Percentiles rank a stretch among this genome's conserved stretches.
These are phyloP conservation scores for Macrotus californicus DNA, from an alignment of 2,113 vertebrate species.

Conservation along the genomic window DNA sequence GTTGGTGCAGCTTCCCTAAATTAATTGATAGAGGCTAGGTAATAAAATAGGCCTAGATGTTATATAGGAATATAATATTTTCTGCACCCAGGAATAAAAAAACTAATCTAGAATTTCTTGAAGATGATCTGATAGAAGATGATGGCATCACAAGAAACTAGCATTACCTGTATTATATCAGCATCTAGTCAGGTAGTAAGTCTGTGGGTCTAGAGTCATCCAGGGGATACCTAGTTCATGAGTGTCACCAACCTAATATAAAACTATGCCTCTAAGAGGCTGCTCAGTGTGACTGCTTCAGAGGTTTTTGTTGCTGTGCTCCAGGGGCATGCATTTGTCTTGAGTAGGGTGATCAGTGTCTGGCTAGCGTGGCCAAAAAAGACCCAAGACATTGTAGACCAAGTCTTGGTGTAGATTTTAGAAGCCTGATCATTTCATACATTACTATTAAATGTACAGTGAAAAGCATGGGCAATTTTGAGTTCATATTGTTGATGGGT, in stretches of 20 bases:
- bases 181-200: not conserved
- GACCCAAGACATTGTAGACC: not conserved
- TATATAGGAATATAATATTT: not conserved
- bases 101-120: not conserved
- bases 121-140: not conserved
- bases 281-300: not conserved
- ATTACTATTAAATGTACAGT: not conserved
- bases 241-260: not conserved
- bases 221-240: not conserved
- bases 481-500: not conserved
- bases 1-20: not conserved
- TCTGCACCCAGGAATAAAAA: not conserved
- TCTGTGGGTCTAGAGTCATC: not conserved
- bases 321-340: not conserved
- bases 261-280: not conserved
- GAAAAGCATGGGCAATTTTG: not conserved
- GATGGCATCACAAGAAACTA: not conserved
- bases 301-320: not conserved
- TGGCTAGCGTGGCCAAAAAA: not conserved
- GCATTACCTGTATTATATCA: not conserved
- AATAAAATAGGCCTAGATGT: not conserved
- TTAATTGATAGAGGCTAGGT: not conserved
- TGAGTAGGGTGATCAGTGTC: not conserved
- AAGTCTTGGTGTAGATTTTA: not conserved
- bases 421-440: not conserved